Evolutionary conservation across 2,888 invertebrate species (phyloP).

Genomic region (Caradrina clavipalpis): DNA sequence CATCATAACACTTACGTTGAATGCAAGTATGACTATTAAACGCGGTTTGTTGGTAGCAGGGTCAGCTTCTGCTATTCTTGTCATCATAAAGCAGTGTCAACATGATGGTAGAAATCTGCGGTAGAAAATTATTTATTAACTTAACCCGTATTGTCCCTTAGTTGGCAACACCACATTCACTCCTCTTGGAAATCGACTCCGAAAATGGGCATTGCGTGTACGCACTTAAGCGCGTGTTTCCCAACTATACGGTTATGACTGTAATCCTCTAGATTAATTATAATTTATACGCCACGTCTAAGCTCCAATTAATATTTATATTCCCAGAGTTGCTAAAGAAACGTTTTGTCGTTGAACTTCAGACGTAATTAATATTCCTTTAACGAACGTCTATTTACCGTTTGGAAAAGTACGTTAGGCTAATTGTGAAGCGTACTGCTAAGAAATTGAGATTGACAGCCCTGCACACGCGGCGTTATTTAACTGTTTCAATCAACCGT

Average conservation of each 20-base stretch:
- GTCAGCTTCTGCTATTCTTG: constrained; percentile 23
- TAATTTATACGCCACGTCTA: constrained; percentile 32
- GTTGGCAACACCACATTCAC: constrained; percentile 38
- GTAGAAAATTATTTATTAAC: constrained; percentile 53
- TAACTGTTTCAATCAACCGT: constrained; percentile 78
- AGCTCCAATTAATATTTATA: constrained; percentile 31
- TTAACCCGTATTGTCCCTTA: constrained; percentile 43
- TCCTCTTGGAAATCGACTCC: constrained; percentile 38
- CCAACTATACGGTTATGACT: constrained; percentile 30
- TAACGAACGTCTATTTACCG: constrained; percentile 53
- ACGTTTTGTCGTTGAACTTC: constrained; percentile 18
- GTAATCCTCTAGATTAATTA: constrained; percentile 33
- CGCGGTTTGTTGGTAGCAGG: constrained; percentile 7
- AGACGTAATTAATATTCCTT: constrained; percentile 50
- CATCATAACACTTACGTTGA: constrained; percentile 17
- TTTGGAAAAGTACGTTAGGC: constrained; percentile 70
- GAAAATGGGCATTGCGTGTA: constrained; percentile 37
- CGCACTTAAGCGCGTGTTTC: constrained; percentile 16
- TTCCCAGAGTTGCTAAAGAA: constrained; percentile 38
- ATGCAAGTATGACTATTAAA: constrained; percentile 30
- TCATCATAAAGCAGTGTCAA: constrained; percentile 37
- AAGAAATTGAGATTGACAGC: constrained; percentile 77
- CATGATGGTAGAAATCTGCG: constrained; percentile 37
- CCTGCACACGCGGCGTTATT: constrained; percentile 66
- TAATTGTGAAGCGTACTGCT: constrained; percentile 70